phyloP scores from a whole-genome alignment of 2,113 vertebrate species.

The Leiothrix lutea region DNA sequence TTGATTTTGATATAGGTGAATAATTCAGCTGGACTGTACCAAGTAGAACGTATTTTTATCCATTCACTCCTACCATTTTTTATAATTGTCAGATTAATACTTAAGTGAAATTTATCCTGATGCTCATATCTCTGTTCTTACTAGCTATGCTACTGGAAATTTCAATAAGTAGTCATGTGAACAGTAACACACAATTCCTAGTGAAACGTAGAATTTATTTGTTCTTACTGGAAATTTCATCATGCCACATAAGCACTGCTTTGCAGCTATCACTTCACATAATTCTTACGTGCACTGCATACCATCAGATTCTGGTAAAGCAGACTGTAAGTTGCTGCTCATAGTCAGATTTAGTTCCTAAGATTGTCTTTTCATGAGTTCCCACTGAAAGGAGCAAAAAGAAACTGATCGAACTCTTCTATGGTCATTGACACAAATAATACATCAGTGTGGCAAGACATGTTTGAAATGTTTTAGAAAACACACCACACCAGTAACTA shows the following conservation, averaged over 20 bases:
- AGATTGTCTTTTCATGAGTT: slow-evolving; percentile 14
- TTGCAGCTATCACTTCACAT: slow-evolving; percentile 56
- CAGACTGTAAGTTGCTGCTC: slow-evolving; percentile 53
- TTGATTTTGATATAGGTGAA: slow-evolving; percentile 68
- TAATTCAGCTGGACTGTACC: slow-evolving; percentile 77
- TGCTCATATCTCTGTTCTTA: slow-evolving; percentile 30
- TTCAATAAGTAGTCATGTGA: slow-evolving; percentile 56
- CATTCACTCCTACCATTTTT: slow-evolving; percentile 64
- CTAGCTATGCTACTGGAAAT: slow-evolving; percentile 17
- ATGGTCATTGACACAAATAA: not conserved
- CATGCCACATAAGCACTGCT: slow-evolving; percentile 47
- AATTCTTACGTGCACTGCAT: slow-evolving; percentile 51
- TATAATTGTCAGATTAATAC: slow-evolving; percentile 51
- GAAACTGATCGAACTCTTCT: not conserved
- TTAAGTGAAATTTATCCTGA: slow-evolving; percentile 30
- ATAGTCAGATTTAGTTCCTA: slow-evolving; percentile 4
- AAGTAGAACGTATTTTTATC: slow-evolving; percentile 68
- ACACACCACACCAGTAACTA: slow-evolving; percentile 27
- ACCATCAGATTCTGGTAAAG: slow-evolving; percentile 27
- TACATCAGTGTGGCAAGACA: not conserved
- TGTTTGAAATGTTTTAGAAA: slow-evolving; percentile 43
- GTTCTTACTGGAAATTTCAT: slow-evolving; percentile 50
- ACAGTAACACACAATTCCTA: slow-evolving; percentile 25
- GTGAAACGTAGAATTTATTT: not conserved
- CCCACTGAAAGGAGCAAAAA: slow-evolving; percentile 29